Evolutionary conservation across 2,797 vertebrate genomes (phyloP), one percentile per base, ranked within the genome.

Genomic region (Syngnathus acus): DNA sequence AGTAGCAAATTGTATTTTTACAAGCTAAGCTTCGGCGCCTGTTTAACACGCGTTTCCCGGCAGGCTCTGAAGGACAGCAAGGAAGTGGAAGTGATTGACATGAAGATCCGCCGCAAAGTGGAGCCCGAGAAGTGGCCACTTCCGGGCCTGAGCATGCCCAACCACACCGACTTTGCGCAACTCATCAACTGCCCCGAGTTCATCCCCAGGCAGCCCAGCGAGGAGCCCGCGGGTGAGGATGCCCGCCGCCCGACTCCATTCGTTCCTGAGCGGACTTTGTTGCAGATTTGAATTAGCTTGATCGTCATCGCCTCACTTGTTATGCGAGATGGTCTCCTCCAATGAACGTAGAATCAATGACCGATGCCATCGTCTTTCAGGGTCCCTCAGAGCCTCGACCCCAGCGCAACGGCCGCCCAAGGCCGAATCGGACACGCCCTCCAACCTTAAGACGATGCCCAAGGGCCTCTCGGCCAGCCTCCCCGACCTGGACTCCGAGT

Each of bases 171-270:
- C 79, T 98, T 99, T 80, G 93, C 95, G 0, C 96, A 97, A 78
- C 94, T 99, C 78, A 94, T 99, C 78, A 93, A 99, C 86, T 99
- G 97, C 72, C 94, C 97, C 0, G 97, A 98, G 85, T 99, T 99
- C 68, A 89, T 99, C 65, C 97, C 97, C 0, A 89, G 95, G 21
- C 94, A 95, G 69, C 81, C 88, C 68, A 84, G 79, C 3, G 94
- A 95, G 69, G 94, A 94, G 0, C 90, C 79, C 45, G 39, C 17
- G 75, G 86, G 86, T 88, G 45, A 78, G 16, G 13, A 9, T 9
- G 17, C 3, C 60, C 19, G 51, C 10, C 32, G 32, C 32, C 32
- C 32, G 32, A 32, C 32, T 32, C 32, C 32, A 32, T 32, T 3
- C 2, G 32, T 32, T 32, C 32, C 32, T 5, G 32, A 32, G 32